Conservation (phyloP, 2,888 invertebrate genomes). For the Drosophila siamana region DNA sequence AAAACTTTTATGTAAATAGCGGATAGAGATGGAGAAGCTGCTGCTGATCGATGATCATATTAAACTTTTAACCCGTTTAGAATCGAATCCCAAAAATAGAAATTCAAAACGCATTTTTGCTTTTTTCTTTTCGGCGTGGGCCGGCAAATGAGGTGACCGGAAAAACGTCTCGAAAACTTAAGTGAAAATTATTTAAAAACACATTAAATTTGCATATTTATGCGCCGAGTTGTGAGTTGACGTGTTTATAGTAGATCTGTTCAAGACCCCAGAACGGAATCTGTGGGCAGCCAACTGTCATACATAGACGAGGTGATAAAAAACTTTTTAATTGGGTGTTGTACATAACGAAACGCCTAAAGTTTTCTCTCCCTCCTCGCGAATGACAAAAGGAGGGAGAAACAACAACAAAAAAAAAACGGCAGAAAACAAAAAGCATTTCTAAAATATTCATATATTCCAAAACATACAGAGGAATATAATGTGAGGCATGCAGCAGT, state of each 20-base stretch:
- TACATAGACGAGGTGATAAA: conserved; percentile 74
- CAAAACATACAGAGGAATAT: conserved; percentile 40
- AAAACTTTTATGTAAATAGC: conserved; percentile 50
- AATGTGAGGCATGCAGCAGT: conserved; percentile 9
- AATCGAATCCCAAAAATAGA: conserved; percentile 56
- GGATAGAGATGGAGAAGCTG: not conserved
- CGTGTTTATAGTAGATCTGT: conserved; percentile 71
- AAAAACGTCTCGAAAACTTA: conserved; percentile 56
- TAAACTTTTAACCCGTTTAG: conserved; percentile 74
- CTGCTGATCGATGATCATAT: conserved; percentile 69
- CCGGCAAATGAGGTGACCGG: conserved; percentile 58
- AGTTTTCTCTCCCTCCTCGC: conserved; percentile 8
- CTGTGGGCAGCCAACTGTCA: conserved; percentile 66
- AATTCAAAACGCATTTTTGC: conserved; percentile 37
- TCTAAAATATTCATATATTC: conserved; percentile 53
- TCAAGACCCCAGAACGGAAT: conserved; percentile 41
- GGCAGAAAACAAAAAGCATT: conserved; percentile 18
- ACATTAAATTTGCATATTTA: conserved; percentile 78
- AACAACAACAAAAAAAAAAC: not conserved
- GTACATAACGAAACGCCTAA: conserved; percentile 46
- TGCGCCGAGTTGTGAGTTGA: conserved; percentile 63
- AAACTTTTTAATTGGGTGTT: conserved; percentile 78
- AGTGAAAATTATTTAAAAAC: conserved; percentile 76
- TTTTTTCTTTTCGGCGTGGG: conserved; percentile 57
- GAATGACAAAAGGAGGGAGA: not conserved